Percentiles rank a stretch among this genome's conserved stretches.
phyloP scores from a whole-genome alignment of 2,797 vertebrate genomes.

The Cyprinodon diabolis region DNA sequence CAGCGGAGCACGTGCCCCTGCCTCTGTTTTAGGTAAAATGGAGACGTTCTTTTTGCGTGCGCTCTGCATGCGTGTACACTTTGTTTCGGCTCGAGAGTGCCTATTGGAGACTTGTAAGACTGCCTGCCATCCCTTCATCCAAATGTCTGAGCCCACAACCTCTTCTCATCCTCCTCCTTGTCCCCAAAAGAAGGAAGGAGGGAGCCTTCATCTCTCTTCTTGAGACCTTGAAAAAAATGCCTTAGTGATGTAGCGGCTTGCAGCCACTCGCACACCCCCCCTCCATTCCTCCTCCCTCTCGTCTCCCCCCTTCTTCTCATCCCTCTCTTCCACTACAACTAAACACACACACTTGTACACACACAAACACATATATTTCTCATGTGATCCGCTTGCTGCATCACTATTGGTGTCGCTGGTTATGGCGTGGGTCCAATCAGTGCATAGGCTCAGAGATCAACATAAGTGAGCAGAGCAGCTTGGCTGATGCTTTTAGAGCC shows the following conservation, averaged over 20 bases:
- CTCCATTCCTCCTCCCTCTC: conserved; percentile 47
- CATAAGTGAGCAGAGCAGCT: conserved; percentile 88
- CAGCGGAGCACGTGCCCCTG: conserved; percentile 67
- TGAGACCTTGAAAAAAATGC: conserved; percentile 39
- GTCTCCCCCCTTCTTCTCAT: conserved; percentile 44
- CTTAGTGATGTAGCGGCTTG: conserved; percentile 68
- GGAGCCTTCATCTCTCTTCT: conserved; percentile 65
- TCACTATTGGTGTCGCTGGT: conserved; percentile 85
- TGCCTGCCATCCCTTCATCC: conserved; percentile 48
- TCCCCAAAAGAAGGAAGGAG: conserved; percentile 43
- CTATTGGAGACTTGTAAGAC: conserved; percentile 43
- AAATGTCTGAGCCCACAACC: conserved; percentile 47
- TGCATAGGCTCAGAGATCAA: conserved; percentile 86
- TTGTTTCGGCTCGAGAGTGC: conserved; percentile 19
- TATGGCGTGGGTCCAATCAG: conserved; percentile 87
- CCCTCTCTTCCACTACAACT: conserved; percentile 44
- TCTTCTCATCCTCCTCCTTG: conserved; percentile 53
- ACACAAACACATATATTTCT: conserved; percentile 59
- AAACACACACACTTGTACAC: conserved; percentile 31
- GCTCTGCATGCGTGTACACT: conserved; percentile 24
- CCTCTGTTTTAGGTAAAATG: conserved; percentile 79
- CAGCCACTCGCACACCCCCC: conserved; percentile 61
- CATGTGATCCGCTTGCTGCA: conserved; percentile 79
- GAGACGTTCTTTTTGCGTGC: conserved; percentile 56
- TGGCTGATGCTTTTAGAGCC: conserved; percentile 82